Conservation (phyloP, 1,140 invertebrate species). For the Akabosia matsudoensis region DNA sequence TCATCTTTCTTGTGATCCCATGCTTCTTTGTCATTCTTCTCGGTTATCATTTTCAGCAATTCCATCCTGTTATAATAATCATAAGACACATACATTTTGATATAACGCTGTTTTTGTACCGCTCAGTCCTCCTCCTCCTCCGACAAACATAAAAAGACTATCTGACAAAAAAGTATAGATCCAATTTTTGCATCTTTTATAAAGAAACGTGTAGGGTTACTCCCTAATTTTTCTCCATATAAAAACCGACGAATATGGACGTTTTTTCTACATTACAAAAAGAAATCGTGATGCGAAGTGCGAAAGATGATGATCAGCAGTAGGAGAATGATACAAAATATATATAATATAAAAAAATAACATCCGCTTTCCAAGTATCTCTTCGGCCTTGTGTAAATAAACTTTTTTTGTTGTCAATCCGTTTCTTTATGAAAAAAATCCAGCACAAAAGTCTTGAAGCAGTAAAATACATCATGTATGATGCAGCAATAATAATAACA, state of each 20-base stretch:
- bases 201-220: no score
- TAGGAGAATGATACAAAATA: background rate
- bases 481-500: conserved; percentile 13
- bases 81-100: conserved; percentile 14
- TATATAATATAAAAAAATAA: background rate
- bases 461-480: conserved; percentile 1
- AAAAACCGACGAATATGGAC: background rate
- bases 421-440: background rate
- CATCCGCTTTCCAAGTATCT: background rate
- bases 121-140: no score
- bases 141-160: conserved; percentile 8
- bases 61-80: conserved; percentile 6
- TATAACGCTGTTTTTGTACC: no score
- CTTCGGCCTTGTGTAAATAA: background rate
- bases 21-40: background rate
- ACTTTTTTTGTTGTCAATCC: background rate
- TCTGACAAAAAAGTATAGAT: background rate
- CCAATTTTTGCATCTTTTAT: no score
- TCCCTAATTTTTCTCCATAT: no score
- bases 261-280: background rate
- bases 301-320: background rate
- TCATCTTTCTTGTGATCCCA: background rate
- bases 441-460: background rate
- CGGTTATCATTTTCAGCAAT: background rate
- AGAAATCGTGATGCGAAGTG: background rate